These are phyloP conservation scores for Pluvianellus socialis DNA, from an alignment of 2,113 vertebrate genomes.

Conservation along the genomic window DNA sequence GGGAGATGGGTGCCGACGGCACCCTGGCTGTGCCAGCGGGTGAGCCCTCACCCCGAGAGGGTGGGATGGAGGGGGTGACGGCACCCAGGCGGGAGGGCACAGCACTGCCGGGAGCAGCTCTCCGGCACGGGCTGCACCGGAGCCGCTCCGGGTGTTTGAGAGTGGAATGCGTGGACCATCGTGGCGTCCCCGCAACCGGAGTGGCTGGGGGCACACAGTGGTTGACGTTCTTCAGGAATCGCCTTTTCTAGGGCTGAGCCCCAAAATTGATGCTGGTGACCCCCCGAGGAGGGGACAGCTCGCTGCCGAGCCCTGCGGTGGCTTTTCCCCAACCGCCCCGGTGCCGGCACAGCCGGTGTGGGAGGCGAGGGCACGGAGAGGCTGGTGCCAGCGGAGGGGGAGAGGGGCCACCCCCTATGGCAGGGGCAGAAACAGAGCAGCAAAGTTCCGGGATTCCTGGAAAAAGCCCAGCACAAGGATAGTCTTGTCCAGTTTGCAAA, in stretches of 20 bases:
- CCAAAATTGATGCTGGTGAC: not conserved
- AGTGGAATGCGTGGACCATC: not conserved
- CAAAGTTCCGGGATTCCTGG: slow-evolving; percentile 14
- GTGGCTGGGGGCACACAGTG: rapidly evolving
- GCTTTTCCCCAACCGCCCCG: not conserved
- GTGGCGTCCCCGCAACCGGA: rapidly evolving
- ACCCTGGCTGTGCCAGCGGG: not conserved
- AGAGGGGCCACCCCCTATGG: rapidly evolving
- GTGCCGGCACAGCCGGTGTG: rapidly evolving
- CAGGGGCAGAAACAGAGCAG: not conserved
- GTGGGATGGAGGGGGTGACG: not conserved
- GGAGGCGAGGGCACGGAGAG: rapidly evolving
- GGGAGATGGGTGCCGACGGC: not conserved
- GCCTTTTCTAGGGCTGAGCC: not conserved
- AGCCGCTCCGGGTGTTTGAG: not conserved
- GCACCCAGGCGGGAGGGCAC: not conserved
- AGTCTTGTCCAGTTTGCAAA: not conserved
- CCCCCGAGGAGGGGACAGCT: not conserved
- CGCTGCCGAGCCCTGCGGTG: rapidly evolving
- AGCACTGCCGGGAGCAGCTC: not conserved
- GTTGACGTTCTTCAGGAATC: not conserved
- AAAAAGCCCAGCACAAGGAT: slow-evolving; percentile 2
- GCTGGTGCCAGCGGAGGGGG: not conserved
- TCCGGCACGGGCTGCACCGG: rapidly evolving
- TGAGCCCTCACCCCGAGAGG: not conserved